Evolutionary conservation across 2,797 vertebrate genomes (phyloP).

Genomic region (Chrosomus eos): DNA sequence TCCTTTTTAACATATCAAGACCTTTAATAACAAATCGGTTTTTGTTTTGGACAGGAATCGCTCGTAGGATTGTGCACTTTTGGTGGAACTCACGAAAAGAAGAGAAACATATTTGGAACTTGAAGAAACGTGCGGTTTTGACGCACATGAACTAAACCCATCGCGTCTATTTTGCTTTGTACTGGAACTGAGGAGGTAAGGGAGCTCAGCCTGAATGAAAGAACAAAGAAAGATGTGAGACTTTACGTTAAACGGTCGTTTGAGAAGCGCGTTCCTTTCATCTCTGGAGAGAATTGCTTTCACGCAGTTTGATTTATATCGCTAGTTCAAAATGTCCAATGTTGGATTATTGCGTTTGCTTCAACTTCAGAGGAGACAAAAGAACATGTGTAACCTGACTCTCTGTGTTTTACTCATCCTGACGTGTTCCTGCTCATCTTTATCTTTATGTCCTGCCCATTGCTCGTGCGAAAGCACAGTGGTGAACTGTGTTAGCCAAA

Average conservation of each 20-base stretch:
- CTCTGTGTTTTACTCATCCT: constrained; percentile 63
- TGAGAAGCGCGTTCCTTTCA: background rate
- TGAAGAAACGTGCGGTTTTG: background rate
- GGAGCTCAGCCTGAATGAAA: background rate
- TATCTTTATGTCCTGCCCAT: constrained; percentile 77
- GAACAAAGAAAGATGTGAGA: constrained; percentile 17
- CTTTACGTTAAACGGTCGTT: background rate
- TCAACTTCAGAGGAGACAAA: constrained; percentile 53
- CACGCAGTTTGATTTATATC: constrained; percentile 45
- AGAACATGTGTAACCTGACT: constrained; percentile 44
- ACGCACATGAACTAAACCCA: background rate
- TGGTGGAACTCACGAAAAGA: background rate
- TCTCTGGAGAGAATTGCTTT: constrained; percentile 31
- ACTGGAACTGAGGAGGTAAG: background rate
- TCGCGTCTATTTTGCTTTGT: background rate
- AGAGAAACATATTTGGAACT: background rate
- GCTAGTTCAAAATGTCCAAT: constrained; percentile 64
- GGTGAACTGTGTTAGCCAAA: constrained; percentile 86
- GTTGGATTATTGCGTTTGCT: constrained; percentile 55
- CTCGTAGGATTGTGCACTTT: background rate
- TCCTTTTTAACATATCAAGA: background rate
- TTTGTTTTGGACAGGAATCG: background rate
- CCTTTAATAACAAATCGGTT: background rate
- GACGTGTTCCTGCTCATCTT: constrained; percentile 53
- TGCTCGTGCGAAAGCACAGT: constrained; percentile 82